Percentiles rank a stretch among this genome's conserved stretches.
phyloP scores from a whole-genome alignment of 1,140 invertebrate species.

The Penaeus chinensis region DNA sequence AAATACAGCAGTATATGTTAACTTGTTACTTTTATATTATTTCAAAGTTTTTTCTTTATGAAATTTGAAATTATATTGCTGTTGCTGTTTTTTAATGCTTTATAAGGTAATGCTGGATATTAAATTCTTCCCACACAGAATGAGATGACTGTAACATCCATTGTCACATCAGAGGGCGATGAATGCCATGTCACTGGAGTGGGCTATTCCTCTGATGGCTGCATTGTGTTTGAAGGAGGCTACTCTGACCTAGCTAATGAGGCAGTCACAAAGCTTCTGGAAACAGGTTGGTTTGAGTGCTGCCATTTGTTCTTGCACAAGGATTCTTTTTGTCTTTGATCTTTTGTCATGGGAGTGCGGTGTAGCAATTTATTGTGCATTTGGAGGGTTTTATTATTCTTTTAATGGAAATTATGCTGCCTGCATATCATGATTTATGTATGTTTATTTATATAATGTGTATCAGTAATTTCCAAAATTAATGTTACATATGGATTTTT shows the following conservation, averaged over 20 bases:
- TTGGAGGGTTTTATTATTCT: too few species aligned
- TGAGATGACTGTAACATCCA: constrained; percentile 98
- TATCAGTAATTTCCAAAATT: too few species aligned
- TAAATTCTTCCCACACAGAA: constrained; percentile 75
- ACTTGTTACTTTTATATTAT: neutral
- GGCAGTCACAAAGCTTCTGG: constrained; percentile 60
- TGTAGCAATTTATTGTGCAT: too few species aligned
- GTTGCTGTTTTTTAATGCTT: neutral
- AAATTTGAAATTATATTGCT: neutral
- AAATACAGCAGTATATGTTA: too few species aligned
- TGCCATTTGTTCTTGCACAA: neutral
- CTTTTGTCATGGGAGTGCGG: too few species aligned
- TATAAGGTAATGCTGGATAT: neutral
- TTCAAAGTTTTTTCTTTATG: neutral
- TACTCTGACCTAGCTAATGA: constrained; percentile 62
- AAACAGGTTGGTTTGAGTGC: constrained; percentile 52
- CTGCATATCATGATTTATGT: too few species aligned
- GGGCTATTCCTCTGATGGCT: constrained; percentile 87
- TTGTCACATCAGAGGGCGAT: constrained; percentile 92
- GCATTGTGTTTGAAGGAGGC: constrained; percentile 55
- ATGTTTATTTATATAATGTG: too few species aligned
- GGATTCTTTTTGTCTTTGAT: too few species aligned
- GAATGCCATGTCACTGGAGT: constrained; percentile 81
- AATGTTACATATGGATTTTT: too few species aligned
- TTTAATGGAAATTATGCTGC: too few species aligned